Percentiles rank a stretch among this genome's conserved stretches.
Evolutionary conservation across 2,797 vertebrate genomes (phyloP).

Genomic region (Aulostomus chinensis): DNA sequence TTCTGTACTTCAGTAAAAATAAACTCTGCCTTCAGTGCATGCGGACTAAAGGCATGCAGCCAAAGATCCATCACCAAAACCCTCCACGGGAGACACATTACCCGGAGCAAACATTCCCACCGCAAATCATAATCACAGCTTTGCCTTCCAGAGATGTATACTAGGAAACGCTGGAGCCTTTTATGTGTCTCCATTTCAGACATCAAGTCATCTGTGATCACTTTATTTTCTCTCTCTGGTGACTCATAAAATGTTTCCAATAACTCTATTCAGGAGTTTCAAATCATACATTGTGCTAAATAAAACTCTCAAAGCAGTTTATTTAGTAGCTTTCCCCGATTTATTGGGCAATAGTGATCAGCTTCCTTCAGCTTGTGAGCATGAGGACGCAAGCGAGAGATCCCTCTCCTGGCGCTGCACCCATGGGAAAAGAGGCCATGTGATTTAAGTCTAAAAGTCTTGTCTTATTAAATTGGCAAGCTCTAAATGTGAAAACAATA

Average conservation of each 20-base stretch:
- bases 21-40: not conserved
- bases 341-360: no score
- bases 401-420: slow-evolving; percentile 38
- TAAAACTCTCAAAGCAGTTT: not conserved
- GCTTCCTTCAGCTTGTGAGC: slow-evolving; percentile 13
- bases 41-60: slow-evolving; percentile 23
- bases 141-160: slow-evolving; percentile 57
- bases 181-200: slow-evolving; percentile 57
- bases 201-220: slow-evolving; percentile 34
- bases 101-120: slow-evolving; percentile 55
- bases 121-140: slow-evolving; percentile 72
- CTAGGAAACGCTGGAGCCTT: slow-evolving; percentile 56
- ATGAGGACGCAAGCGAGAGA: slow-evolving; percentile 19
- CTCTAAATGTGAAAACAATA: slow-evolving; percentile 62
- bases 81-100: slow-evolving; percentile 60
- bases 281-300: slow-evolving; percentile 15
- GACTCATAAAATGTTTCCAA: slow-evolving; percentile 37
- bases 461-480: slow-evolving; percentile 53
- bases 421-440: slow-evolving; percentile 65
- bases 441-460: slow-evolving; percentile 56
- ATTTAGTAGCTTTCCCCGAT: not conserved
- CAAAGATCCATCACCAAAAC: slow-evolving; percentile 39
- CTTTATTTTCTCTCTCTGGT: not conserved
- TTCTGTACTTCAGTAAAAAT: not conserved
- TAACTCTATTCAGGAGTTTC: slow-evolving; percentile 23